Base-by-base conservation (phyloP, 2,888 invertebrate species). In the Nomada goodeniana region DNA sequence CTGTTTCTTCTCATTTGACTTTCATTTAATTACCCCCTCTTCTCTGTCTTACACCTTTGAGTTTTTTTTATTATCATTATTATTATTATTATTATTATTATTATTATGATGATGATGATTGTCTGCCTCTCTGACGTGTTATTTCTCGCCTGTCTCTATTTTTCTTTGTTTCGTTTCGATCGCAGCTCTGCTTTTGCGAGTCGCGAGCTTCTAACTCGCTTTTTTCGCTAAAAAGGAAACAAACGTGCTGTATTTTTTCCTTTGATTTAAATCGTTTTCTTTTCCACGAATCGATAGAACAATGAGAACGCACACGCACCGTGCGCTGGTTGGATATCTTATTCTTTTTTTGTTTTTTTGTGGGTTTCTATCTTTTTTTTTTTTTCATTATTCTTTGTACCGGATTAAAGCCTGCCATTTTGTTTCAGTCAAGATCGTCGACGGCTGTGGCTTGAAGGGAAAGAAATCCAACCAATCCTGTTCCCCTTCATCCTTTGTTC, bases 161-260 rank as follows among this genome's bases (percentile, higher is more conserved):
- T 59, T 29, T 70, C 20, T 82, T 52, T 70, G 57, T 71, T 74
- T 50, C 50, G 18, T 69, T 61, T 77, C 23, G 36, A 15, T 67
- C 71, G 73, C 64, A 82, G 20, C 60, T 69, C 57, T 82, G 83
- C 77, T 83, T 36, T 36, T 83, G 76, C 76, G 44, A 76, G 9
- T 52, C 53, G 82, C 61, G 67, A 82, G 82, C 82, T 76, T 81
- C 36, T 82, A 11, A 71, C 42, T 82, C 57, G 75, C 76, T 82
- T 82, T 18, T 44, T 61, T 61, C 72, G 29, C 52, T 42, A n/a
- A 36, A 36, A 36, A 36, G 7, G 0, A 36, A 36, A 5, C 36
- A 36, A 18, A 26, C 44, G 11, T 23, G 61, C 7, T 61, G 50
- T 67, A 13, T 47, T 29, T 26, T 36, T 42, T 42, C 20, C 18